Conservation (phyloP, 2,888 invertebrate genomes). For the Tetanocera ferruginea region DNA sequence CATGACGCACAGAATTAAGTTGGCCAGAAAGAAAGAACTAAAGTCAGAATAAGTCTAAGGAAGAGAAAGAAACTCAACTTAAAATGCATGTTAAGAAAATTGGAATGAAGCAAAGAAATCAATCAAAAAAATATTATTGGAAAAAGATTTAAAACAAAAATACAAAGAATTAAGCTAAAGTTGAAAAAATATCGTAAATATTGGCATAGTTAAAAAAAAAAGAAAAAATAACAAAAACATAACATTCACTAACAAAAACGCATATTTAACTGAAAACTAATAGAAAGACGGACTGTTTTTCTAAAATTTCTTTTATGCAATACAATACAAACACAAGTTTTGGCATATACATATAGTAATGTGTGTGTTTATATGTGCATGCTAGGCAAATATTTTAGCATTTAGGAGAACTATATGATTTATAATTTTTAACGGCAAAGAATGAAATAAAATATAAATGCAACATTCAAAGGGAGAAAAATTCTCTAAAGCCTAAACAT, state of each 20-base stretch:
- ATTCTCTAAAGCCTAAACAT: conserved; percentile 7
- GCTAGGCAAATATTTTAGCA: conserved; percentile 26
- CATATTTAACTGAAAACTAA: conserved; percentile 28
- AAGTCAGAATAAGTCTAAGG: neutral
- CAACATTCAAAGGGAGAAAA: neutral
- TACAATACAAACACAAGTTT: conserved; percentile 1
- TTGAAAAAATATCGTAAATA: conserved; percentile 24
- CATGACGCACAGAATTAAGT: neutral
- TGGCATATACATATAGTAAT: conserved; percentile 6
- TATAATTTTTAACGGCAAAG: conserved; percentile 2
- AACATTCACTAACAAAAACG: conserved; percentile 12
- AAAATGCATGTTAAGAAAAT: conserved; percentile 35
- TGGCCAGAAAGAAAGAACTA: neutral
- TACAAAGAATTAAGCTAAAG: conserved; percentile 24
- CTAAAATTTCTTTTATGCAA: neutral
- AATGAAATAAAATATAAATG: neutral
- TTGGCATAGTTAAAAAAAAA: conserved; percentile 17
- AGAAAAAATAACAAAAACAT: neutral
- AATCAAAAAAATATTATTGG: conserved; percentile 40
- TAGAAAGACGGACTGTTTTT: neutral
- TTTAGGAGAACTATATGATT: conserved; percentile 29
- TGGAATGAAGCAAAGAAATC: conserved; percentile 35
- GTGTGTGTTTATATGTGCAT: conserved; percentile 24
- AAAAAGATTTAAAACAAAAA: conserved; percentile 40
- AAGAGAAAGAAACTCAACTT: conserved; percentile 17